Evolutionary conservation across 1,140 invertebrate genomes (phyloP).

Genomic region (Drosophila bipectinata): DNA sequence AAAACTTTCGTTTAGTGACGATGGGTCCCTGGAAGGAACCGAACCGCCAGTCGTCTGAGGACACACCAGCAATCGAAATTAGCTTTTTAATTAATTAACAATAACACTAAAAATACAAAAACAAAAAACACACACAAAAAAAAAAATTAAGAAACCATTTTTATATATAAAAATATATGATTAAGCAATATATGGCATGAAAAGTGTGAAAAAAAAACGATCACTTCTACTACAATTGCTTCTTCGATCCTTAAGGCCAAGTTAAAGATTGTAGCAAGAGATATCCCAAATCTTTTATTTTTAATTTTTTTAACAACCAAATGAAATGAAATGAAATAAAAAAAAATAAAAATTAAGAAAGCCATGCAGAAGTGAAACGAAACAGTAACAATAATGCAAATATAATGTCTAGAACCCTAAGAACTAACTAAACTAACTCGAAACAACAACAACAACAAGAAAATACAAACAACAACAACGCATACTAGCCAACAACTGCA

Average conservation of each 20-base stretch:
- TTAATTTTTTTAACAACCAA: background rate
- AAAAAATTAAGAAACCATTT: slow-evolving; percentile 45
- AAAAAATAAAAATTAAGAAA: slow-evolving; percentile 19
- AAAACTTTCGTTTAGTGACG: slow-evolving; percentile 44
- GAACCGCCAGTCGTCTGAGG: slow-evolving; percentile 78
- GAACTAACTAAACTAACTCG: slow-evolving; percentile 59
- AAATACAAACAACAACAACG: slow-evolving; percentile 54
- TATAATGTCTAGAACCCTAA: slow-evolving; percentile 48
- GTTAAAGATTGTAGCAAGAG: slow-evolving; percentile 46
- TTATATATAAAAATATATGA: slow-evolving; percentile 51
- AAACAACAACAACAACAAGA: slow-evolving; percentile 24
- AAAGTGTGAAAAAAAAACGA: slow-evolving; percentile 14
- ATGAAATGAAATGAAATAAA: slow-evolving; percentile 12
- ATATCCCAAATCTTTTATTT: slow-evolving; percentile 30
- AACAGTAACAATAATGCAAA: slow-evolving; percentile 44
- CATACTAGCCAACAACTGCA: slow-evolving; percentile 73
- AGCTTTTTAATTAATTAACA: slow-evolving; percentile 70
- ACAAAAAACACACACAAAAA: slow-evolving; percentile 12
- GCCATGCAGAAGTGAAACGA: slow-evolving; percentile 63
- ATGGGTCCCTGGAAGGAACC: slow-evolving; percentile 65
- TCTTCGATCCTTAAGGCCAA: slow-evolving; percentile 51
- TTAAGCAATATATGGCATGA: slow-evolving; percentile 27
- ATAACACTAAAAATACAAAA: slow-evolving; percentile 16
- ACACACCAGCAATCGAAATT: slow-evolving; percentile 51
- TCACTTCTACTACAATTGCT: slow-evolving; percentile 34